Evolutionary conservation across 1,140 invertebrate species (phyloP).

Genomic region (Drosophila orosa): DNA sequence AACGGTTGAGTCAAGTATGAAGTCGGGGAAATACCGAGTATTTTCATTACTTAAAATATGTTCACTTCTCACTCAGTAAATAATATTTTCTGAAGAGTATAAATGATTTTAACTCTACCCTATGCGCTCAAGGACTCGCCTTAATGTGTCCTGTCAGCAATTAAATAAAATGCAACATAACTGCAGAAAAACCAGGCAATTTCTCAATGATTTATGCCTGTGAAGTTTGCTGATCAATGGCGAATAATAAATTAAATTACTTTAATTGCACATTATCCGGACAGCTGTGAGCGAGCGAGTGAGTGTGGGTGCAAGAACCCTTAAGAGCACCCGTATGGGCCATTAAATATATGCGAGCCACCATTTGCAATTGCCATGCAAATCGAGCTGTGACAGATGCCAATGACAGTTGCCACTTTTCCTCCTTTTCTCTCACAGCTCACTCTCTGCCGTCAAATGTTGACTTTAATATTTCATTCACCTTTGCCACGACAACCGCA

Average conservation of each 20-base stretch:
- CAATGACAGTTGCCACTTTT: conserved; percentile 54
- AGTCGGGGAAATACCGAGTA: not conserved
- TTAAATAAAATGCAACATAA: conserved; percentile 59
- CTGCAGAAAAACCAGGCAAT: conserved; percentile 47
- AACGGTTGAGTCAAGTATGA: too few species aligned
- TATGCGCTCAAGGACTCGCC: conserved; percentile 18
- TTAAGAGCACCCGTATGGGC: conserved; percentile 43
- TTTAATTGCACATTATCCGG: conserved; percentile 70
- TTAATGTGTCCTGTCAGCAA: conserved; percentile 61
- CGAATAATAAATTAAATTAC: conserved; percentile 81
- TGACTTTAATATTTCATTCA: conserved; percentile 61
- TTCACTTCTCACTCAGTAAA: not conserved
- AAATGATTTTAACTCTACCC: not conserved
- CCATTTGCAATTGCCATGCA: conserved; percentile 66
- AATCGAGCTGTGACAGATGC: conserved; percentile 63
- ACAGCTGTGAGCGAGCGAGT: conserved; percentile 49
- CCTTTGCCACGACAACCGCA: conserved; percentile 50
- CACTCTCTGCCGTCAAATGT: conserved; percentile 3
- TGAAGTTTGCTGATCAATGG: conserved; percentile 77
- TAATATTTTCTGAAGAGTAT: not conserved
- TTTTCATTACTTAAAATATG: too few species aligned
- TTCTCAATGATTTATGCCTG: conserved; percentile 72
- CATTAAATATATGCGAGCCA: conserved; percentile 59
- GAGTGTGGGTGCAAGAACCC: conserved; percentile 22
- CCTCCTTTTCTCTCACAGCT: too few species aligned